A percentile compares a stretch with the other conserved stretches of the same genome.
phyloP scores from a whole-genome alignment of 2,113 vertebrate genomes.

The Saguinus midas region DNA sequence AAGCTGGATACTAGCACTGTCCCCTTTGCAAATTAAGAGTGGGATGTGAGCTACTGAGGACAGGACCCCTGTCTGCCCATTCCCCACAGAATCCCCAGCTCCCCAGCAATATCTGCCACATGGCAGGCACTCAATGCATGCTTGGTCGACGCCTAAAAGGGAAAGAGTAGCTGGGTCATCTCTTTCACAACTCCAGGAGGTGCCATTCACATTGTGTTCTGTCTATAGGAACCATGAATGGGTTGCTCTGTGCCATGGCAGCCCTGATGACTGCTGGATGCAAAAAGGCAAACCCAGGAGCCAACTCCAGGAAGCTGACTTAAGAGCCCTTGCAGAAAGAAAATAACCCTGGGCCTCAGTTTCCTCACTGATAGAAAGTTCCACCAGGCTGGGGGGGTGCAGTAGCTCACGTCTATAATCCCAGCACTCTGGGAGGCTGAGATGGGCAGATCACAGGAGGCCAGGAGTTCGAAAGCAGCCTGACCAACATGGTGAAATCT shows the following conservation, averaged over 20 bases:
- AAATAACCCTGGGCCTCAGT: not conserved
- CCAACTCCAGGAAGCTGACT: not conserved
- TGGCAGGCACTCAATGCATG: not conserved
- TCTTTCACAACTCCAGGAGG: not conserved
- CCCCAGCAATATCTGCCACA: not conserved
- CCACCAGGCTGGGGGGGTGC: not conserved
- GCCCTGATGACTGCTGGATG: not conserved
- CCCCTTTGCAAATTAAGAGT: not conserved
- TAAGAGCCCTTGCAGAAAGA: not conserved
- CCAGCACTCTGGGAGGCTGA: too few species aligned
- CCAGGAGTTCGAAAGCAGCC: too few species aligned
- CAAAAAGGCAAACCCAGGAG: not conserved
- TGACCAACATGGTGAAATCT: too few species aligned
- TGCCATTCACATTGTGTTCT: fast-evolving
- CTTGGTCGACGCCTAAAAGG: not conserved
- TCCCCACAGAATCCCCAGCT: not conserved
- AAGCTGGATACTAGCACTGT: not conserved
- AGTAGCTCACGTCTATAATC: too few species aligned
- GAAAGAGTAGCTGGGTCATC: not conserved
- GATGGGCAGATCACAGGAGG: too few species aligned
- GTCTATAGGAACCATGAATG: not conserved
- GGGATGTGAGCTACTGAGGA: not conserved
- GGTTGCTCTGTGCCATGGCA: not conserved
- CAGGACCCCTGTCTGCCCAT: not conserved
- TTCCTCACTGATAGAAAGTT: not conserved